Base-by-base conservation (phyloP, 2,888 invertebrate genomes). In the Magallana nippona region DNA sequence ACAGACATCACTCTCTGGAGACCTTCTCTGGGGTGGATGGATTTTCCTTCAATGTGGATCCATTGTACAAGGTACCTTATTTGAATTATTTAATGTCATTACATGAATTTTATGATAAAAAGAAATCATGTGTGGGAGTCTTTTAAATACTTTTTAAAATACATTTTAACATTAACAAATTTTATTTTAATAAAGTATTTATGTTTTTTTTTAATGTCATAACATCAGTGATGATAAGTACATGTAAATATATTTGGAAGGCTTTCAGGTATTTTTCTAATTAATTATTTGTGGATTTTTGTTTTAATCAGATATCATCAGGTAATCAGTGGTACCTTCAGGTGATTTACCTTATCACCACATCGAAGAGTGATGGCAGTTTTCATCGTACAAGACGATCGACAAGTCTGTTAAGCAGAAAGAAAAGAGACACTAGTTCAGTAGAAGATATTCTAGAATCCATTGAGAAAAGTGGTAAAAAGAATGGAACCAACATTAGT, bases 251-350 rank as follows among this genome's bases (percentile, higher is more conserved):
- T 44, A 8, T 44, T 44, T 44, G 44, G 44, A 8, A 44, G 44
- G 44, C 44, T 44, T 44, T 44, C 44, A 10, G 44, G 44, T 44
- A 44, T 44, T 5, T 44, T 44, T 44, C 44, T 44, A 8, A 44
- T 44, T 44, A 44, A 44, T 10, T 8, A 3, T 44, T 17, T 58
- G 27, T 2, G 27, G 22, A 22, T 78, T 79, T 78, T 63, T 82
- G 80, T 80, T 58, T 71, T 63, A 84, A 87, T 13, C 88, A 94
- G 92, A 91, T 94, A 55, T 92, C 92, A 78, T 91, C 94, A 19
- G 94, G 94, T 10, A 92, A 93, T 84, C 93, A 93, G 85, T 95
- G 94, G 94, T 94, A 93, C 86, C 87, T 94, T 10, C 94, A 94
- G 88, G 94, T 94, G 15, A 87, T 93, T 8, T 94, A 93, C 85